phyloP scores from a whole-genome alignment of 1,140 invertebrate species.

The Ditylenchus dipsaci region DNA sequence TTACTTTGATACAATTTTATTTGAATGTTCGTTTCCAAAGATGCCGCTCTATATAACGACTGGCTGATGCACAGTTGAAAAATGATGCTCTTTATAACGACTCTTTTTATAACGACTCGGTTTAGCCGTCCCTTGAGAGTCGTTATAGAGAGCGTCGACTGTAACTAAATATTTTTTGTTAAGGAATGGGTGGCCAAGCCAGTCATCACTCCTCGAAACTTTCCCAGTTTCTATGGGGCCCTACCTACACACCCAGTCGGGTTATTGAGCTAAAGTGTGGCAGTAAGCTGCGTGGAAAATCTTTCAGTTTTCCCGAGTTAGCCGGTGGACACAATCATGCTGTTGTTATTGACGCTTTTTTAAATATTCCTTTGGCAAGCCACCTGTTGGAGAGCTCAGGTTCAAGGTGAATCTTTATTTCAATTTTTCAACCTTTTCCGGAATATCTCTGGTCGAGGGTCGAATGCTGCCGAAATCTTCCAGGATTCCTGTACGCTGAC shows the following conservation, averaged over 20 bases:
- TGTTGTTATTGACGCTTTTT: neutral
- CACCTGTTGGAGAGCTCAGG: neutral
- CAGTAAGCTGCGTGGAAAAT: neutral
- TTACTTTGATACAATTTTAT: too few relatives aligned
- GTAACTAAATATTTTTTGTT: too few relatives aligned
- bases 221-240: neutral
- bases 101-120: too few relatives aligned
- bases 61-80: too few relatives aligned
- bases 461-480: neutral
- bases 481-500: too few relatives aligned
- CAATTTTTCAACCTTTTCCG: neutral
- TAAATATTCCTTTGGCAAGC: slow-evolving; percentile 6
- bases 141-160: too few relatives aligned
- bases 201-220: neutral
- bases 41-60: too few relatives aligned
- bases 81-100: too few relatives aligned
- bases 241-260: neutral
- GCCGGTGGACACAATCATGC: neutral
- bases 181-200: neutral
- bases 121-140: too few relatives aligned
- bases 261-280: neutral
- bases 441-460: too few relatives aligned
- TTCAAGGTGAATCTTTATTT: slow-evolving; percentile 4
- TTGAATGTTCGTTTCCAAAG: too few relatives aligned
- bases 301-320: slow-evolving; percentile 5